These are phyloP conservation scores for Trogon melanurus DNA, from an alignment of 2,113 vertebrate genomes.

Conservation along the genomic window DNA sequence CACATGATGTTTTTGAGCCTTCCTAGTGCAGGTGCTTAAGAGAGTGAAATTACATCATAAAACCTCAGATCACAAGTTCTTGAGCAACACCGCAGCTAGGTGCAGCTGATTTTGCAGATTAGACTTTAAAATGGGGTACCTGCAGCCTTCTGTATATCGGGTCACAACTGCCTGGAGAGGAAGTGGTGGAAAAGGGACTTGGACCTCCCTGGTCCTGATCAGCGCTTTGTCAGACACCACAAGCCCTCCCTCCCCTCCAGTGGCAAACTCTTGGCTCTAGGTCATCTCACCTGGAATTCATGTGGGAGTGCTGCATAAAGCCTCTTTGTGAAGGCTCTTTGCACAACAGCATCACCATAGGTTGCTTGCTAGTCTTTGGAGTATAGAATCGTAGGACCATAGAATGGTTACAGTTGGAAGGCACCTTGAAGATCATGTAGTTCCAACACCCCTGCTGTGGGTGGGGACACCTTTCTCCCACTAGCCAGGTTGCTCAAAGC, in stretches of 20 bases:
- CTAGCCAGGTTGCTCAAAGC: too few species aligned
- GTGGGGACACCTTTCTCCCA: too few species aligned
- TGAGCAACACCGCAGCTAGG: background rate
- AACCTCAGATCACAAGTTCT: background rate
- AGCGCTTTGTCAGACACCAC: rapidly evolving
- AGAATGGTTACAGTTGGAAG: too few species aligned
- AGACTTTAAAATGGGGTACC: background rate
- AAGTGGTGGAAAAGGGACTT: background rate
- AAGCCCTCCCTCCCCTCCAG: background rate
- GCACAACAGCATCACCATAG: background rate
- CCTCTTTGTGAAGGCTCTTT: background rate
- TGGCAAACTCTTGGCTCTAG: background rate
- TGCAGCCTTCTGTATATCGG: background rate
- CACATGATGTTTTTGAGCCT: rapidly evolving
- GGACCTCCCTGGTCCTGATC: background rate
- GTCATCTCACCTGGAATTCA: background rate
- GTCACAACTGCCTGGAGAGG: background rate
- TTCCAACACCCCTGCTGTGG: too few species aligned
- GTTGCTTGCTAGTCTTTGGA: background rate
- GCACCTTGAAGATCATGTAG: too few species aligned
- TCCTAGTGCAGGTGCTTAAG: background rate
- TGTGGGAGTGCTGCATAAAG: background rate
- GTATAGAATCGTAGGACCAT: too few species aligned
- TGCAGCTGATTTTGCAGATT: background rate
- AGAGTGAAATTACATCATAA: background rate